A percentile compares a stretch with the other conserved stretches of the same genome.
phyloP scores from a whole-genome alignment of 1,140 invertebrate species.

The Brachionus rubens region DNA sequence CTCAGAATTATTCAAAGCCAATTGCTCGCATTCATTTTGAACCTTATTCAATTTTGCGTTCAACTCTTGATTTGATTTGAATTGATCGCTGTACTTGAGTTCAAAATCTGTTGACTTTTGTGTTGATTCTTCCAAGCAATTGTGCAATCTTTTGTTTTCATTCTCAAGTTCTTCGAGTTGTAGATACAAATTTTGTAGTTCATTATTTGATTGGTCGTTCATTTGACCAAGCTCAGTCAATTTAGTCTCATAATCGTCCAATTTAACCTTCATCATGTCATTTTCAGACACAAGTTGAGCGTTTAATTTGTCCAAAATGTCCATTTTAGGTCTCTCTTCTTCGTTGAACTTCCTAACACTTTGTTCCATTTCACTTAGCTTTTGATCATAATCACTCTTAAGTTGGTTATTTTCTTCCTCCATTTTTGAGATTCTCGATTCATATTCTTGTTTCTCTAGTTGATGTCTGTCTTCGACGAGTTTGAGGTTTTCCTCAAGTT shows the following conservation, averaged over 20 bases:
- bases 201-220: background rate
- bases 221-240: background rate
- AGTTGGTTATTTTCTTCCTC: background rate
- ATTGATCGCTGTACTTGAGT: conserved; percentile 11
- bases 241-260: background rate
- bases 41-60: background rate
- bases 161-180: conserved; percentile 9
- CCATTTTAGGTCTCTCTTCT: background rate
- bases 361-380: background rate
- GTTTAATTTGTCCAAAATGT: background rate
- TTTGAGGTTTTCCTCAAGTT: background rate
- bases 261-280: background rate
- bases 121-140: background rate
- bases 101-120: background rate
- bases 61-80: background rate
- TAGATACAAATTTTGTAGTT: background rate
- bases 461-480: background rate
- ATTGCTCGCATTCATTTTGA: too few relatives aligned
- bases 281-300: background rate
- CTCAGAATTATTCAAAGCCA: too few relatives aligned
- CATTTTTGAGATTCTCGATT: background rate
- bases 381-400: background rate
- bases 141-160: background rate
- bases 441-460: background rate
- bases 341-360: background rate